Base-by-base conservation (phyloP, 2,888 invertebrate species). In the Scelioninae gen. 2 region DNA sequence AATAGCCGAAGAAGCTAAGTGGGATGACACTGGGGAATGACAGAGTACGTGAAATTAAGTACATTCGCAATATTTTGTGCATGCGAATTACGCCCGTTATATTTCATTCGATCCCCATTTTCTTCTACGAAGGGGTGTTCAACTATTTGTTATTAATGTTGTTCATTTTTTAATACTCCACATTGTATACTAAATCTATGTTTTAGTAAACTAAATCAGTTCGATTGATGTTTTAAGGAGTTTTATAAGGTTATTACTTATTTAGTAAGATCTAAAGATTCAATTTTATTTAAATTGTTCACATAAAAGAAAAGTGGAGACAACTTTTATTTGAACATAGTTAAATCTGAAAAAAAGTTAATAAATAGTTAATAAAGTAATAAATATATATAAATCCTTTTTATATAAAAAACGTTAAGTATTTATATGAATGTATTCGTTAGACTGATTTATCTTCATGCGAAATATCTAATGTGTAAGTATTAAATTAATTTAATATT, bases 1-100 rank as follows among this genome's bases (percentile, higher is more conserved):
- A 89, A 94, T 97, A 90, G 93, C 94, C 85, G 96, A 96, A 86
- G 97, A 98, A 86, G 91, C 92, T 78, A 93, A 92, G 86, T 94
- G 94, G 94, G 90, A 91, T 67, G 94, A 94, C 85, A 91, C 92
- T 46, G 93, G 93, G 52, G 94, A 94, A 87, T 94, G 93, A 90
- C 87, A 76, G 65, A 82, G 71, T 74, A 43, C 75, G 52, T 78
- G 73, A 55, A 77, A 79, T 64, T 82, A 81, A 81, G 63, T 52
- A 71, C 50, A 73, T 74, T 71, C 70, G 63, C 64, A 60, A 55
- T 67, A 50, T 57, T 60, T 52, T 65, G 19, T 60, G 57, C 45
- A 48, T 43, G 55, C 41, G 57, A 64, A 65, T 45, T 60, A 68
- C 52, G 35, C 43, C 48, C 65, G 41, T 37, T 37, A 53, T 28